A percentile compares a stretch with the other conserved stretches of the same genome.
These are phyloP conservation scores for Trypoxylus dichotomus DNA, from an alignment of 1,140 invertebrate species.

Conservation along the genomic window DNA sequence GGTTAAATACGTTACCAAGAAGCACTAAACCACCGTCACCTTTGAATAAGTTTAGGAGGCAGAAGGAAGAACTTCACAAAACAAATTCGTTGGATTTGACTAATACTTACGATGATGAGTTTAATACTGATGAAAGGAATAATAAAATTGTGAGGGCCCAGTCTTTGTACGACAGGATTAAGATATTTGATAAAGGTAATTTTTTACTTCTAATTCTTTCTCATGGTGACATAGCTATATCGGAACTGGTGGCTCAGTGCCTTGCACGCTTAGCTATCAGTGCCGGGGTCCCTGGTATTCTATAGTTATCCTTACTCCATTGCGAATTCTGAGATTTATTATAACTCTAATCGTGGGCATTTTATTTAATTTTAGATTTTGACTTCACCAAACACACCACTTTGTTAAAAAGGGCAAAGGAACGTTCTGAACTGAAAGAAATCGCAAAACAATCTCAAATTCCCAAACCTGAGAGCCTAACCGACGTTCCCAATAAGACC, in stretches of 20 bases:
- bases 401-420: neutral
- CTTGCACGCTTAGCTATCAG: too few species aligned
- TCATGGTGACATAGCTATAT: too few species aligned
- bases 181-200: constrained; percentile 20
- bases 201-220: neutral
- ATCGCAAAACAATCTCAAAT: neutral
- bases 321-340: too few species aligned
- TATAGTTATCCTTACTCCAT: too few species aligned
- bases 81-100: neutral
- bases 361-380: neutral
- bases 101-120: neutral
- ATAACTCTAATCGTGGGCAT: too few species aligned
- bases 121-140: neutral
- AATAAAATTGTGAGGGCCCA: neutral
- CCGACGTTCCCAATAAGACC: neutral
- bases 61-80: neutral
- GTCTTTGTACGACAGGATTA: neutral
- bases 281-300: too few species aligned
- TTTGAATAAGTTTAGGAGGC: neutral
- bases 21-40: neutral
- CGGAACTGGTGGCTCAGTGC: too few species aligned
- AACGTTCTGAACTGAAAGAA: neutral
- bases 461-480: neutral
- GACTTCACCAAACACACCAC: neutral
- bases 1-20: neutral